Base-by-base conservation (phyloP, 2,888 invertebrate genomes). In the Dasypogon diadema region DNA sequence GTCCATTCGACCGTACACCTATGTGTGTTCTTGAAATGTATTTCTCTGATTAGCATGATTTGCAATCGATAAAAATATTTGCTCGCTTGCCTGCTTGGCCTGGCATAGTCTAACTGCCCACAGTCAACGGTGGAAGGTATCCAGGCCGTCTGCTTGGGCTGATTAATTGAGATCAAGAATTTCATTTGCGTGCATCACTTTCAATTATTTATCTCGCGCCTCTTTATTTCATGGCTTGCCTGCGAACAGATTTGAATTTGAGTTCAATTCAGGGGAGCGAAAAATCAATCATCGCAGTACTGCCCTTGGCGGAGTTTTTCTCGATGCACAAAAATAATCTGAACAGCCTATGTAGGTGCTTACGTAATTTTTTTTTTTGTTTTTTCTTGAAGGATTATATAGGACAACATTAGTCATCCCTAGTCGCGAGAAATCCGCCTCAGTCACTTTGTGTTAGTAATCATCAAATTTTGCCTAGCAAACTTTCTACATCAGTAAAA, bases 81-180 rank as follows among this genome's bases (percentile, higher is more conserved):
- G 12, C n/a, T 60, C 21, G 21, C 42, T 4, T 58, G 58, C 26
- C 58, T 63, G 37, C 63, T 42, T 42, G 42, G 6, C 10, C 34
- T 30, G 34, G 34, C n/a, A n/a, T n/a, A n/a, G n/a, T 30, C 30
- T 30, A 8, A 3, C 30, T 5, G 30, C 30, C 30, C 30, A 30
- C 30, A 3, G 8, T 10, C 14, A 24, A 14, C 21, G 22, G 48
- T 24, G 46, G 48, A 65, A 46, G 48, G 65, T 46, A 65, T 65
- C 65, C 65, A 42, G 65, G 65, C 46, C 65, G 65, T 65, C 65
- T 48, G 24, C n/a, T 12, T 18, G 14, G 12, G 10, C 46, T 46
- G 48, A 65, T 65, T 60, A 60, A 60, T 60, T 65, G 65, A 21
- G 24, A 65, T 2, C 65, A 63, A 63, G 63, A 63, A 63, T 63